Evolutionary conservation across 2,797 vertebrate species (phyloP).

Genomic region (Streptopelia turtur): DNA sequence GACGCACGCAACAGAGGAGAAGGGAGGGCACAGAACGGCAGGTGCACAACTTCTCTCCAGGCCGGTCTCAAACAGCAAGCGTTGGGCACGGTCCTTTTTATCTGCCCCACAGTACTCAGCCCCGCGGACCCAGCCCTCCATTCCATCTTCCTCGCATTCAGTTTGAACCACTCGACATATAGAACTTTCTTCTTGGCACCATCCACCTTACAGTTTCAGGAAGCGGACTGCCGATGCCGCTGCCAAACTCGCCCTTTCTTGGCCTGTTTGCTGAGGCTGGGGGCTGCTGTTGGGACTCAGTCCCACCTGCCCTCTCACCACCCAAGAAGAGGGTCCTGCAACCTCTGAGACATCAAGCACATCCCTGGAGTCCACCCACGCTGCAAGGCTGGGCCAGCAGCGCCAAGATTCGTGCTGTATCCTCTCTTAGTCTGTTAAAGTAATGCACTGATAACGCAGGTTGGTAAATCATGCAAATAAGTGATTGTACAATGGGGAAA

Average conservation of each 20-base stretch:
- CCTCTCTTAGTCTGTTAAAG: background rate
- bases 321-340: background rate
- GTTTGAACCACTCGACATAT: rapidly evolving
- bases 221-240: background rate
- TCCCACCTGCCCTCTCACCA: background rate
- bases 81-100: rapidly evolving
- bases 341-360: background rate
- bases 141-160: background rate
- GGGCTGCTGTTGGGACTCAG: background rate
- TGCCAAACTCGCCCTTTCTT: background rate
- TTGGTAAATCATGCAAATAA: background rate
- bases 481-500: background rate
- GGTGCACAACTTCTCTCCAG: background rate
- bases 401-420: background rate
- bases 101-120: background rate
- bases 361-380: slow-evolving; percentile 5
- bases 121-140: rapidly evolving
- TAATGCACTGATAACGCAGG: background rate
- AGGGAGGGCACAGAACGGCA: background rate
- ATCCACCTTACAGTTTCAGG: rapidly evolving
- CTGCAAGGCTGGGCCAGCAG: background rate
- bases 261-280: background rate
- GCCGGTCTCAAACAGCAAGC: background rate
- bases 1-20: rapidly evolving
- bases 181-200: rapidly evolving